phyloP scores from a whole-genome alignment of 2,888 invertebrate species.

The Lasiommata megera region DNA sequence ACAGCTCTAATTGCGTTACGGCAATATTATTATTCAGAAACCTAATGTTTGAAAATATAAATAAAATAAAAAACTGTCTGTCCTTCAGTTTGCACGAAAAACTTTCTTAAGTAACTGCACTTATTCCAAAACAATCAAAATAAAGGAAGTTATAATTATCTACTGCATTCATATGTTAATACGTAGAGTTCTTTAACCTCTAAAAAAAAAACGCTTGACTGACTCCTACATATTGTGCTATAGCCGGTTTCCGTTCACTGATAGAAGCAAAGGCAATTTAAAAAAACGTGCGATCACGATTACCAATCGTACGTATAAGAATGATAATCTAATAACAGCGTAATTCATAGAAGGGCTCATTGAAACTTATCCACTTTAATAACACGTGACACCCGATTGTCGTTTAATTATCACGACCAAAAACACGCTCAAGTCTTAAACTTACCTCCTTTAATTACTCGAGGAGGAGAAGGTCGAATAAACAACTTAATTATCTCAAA shows the following conservation, averaged over 20 bases:
- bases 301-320: neutral
- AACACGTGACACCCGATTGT: neutral
- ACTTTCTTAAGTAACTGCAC: neutral
- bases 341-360: neutral
- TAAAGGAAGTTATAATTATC: conserved; percentile 28
- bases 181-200: conserved; percentile 51
- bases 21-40: neutral
- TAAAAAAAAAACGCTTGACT: conserved; percentile 43
- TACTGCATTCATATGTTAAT: conserved; percentile 43
- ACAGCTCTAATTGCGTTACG: neutral
- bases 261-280: too few relatives aligned
- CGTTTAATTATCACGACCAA: neutral
- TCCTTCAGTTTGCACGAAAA: neutral
- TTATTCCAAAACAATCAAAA: neutral
- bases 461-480: too few relatives aligned
- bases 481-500: too few relatives aligned
- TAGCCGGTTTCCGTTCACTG: too few relatives aligned
- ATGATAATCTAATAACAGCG: neutral
- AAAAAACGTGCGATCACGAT: neutral
- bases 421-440: too few relatives aligned
- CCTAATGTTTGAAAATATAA: neutral
- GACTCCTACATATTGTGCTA: conserved; percentile 12
- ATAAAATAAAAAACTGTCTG: neutral
- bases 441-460: too few relatives aligned
- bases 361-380: neutral